phyloP scores from a whole-genome alignment of 1,140 invertebrate genomes.

The Drosophila ironensis region DNA sequence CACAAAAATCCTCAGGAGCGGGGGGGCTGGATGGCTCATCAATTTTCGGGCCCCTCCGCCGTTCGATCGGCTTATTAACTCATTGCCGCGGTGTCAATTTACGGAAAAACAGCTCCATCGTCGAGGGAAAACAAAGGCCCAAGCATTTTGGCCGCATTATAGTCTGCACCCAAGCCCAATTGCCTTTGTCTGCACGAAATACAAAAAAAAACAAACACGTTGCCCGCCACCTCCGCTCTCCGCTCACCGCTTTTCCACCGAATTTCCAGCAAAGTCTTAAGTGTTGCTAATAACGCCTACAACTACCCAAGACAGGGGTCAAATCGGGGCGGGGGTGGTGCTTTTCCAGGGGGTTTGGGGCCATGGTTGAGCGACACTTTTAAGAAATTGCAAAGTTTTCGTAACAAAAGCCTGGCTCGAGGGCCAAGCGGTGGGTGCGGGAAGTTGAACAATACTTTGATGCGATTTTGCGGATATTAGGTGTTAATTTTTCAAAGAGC shows the following conservation, averaged over 20 bases:
- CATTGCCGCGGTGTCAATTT: slow-evolving; percentile 76
- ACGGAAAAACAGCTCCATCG: slow-evolving; percentile 38
- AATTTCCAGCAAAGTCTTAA: slow-evolving; percentile 42
- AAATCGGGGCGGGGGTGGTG: not conserved
- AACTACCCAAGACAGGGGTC: slow-evolving; percentile 60
- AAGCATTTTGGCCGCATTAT: slow-evolving; percentile 49
- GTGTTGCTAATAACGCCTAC: slow-evolving; percentile 79
- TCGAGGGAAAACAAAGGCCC: slow-evolving; percentile 53
- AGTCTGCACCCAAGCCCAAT: too few species aligned
- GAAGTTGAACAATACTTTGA: slow-evolving; percentile 71
- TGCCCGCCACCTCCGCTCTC: not conserved
- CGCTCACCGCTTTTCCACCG: too few species aligned
- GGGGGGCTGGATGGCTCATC: too few species aligned
- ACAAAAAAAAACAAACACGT: slow-evolving; percentile 1
- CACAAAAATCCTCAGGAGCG: too few species aligned
- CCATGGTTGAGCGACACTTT: slow-evolving; percentile 62
- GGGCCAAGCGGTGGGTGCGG: not conserved
- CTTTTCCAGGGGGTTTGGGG: not conserved
- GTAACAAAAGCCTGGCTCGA: slow-evolving; percentile 45
- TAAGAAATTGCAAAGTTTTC: slow-evolving; percentile 79
- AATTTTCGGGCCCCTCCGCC: not conserved
- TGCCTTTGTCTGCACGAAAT: too few species aligned
- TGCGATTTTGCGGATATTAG: slow-evolving; percentile 80
- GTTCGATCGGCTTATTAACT: slow-evolving; percentile 72
- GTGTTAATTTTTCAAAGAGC: slow-evolving; percentile 78